Base-by-base conservation (phyloP, 1,140 invertebrate species). In the Pseudomyrmex pallidus region DNA sequence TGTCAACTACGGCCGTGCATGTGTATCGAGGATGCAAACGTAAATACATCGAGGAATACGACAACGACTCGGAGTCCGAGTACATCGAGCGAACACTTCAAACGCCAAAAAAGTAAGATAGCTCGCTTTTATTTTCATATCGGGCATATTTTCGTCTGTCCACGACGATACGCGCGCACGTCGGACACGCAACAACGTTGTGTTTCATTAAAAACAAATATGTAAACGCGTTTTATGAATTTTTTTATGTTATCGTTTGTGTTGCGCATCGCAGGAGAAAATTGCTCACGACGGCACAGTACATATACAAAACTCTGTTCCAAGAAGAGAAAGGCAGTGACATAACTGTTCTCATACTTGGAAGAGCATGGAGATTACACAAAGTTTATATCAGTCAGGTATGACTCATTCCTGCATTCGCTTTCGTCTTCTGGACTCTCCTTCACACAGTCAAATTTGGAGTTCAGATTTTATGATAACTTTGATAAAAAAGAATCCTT, bases 221-320 rank as follows among this genome's bases (percentile, higher is more conserved):
- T 35, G 5, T 35, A 35, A 35, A 35, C 7, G 5, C 35, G 35
- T 35, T 0, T 0, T 35, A 35, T 35, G 35, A 35, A 35, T 35
- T 35, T 35, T 35, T 35, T 35, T 35, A 35, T 35, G 5, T 35
- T 35, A 15, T 7, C 4, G 10, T 73, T 61, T 74, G 22, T 52
- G 25, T 10, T 35, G 1, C 9, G 4, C 68, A 91, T 93, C 92
- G n/a, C 76, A 97, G 97, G 89, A 96, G 96, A 91, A 97, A 97
- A 92, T 93, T 97, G n/a, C 91, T 95, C 25, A 96, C 95, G 25
- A 97, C 97, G 15, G 96, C 96, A 13, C 95, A 97, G 85, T 97
- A 98, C 89, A 97, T 98, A 85, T 97, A 97, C 90, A 96, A 97
- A 88, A 96, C 97, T 1, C 92, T 98, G 17, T 98, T 97, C 92